Percentiles rank a stretch among this genome's conserved stretches.
Conservation (phyloP, 2,113 vertebrate genomes). For the Eclectus roratus region DNA sequence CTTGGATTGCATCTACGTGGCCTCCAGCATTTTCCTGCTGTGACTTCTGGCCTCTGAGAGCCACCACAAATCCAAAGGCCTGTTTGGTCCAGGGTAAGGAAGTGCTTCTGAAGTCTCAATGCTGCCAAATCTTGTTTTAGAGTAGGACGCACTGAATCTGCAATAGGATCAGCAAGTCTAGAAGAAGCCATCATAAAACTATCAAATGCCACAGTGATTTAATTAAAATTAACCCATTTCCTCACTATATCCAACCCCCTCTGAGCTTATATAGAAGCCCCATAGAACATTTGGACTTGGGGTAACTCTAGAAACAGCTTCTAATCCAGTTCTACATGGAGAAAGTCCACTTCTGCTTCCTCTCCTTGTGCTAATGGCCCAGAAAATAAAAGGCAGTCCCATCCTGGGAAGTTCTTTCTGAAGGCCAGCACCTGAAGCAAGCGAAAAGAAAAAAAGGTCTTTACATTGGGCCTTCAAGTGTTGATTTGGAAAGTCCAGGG, state of each 20-base stretch:
- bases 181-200: constrained; percentile 51
- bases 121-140: constrained; percentile 23
- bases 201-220: constrained; percentile 52
- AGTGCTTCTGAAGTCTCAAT: constrained; percentile 2
- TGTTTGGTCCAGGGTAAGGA: constrained; percentile 64
- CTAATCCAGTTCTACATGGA: constrained; percentile 45
- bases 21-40: neutral
- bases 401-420: constrained; percentile 20
- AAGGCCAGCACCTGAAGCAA: constrained; percentile 47
- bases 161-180: constrained; percentile 26
- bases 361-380: constrained; percentile 26
- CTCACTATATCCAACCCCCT: constrained; percentile 35
- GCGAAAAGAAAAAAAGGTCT: neutral
- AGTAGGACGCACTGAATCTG: constrained; percentile 12
- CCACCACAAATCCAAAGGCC: constrained; percentile 33
- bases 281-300: neutral
- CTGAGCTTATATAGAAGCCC: constrained; percentile 33
- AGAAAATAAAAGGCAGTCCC: constrained; percentile 60
- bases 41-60: neutral
- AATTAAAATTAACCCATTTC: constrained; percentile 17
- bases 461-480: constrained; percentile 9
- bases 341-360: neutral
- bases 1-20: neutral
- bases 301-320: constrained; percentile 60
- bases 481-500: neutral